A percentile compares a stretch with the other conserved stretches of the same genome.
Conservation (phyloP, 2,888 invertebrate genomes). For the Taphrorychus bicolor region DNA sequence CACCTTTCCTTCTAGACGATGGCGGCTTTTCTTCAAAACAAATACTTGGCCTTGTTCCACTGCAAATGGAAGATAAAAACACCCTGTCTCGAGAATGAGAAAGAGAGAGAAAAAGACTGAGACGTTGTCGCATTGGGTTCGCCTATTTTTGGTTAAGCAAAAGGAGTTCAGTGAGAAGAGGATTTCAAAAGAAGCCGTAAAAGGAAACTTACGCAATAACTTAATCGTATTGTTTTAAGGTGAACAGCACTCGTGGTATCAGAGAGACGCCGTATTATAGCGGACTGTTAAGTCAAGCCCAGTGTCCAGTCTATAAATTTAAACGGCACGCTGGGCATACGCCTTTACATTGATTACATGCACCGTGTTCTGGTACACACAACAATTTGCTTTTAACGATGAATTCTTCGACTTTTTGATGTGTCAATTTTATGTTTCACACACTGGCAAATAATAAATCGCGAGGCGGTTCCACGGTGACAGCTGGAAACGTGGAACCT, state of each 20-base stretch:
- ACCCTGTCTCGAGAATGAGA: conserved; percentile 12
- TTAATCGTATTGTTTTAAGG: conserved; percentile 20
- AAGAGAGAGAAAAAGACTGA: no score
- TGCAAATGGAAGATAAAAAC: conserved; percentile 52
- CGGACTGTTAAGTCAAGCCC: conserved; percentile 19
- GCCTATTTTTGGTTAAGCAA: conserved; percentile 30
- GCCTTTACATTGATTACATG: conserved; percentile 37
- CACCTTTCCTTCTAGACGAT: conserved; percentile 49
- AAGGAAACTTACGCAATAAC: conserved; percentile 6
- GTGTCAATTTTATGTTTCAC: conserved; percentile 12
- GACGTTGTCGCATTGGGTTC: neutral
- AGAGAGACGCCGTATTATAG: conserved; percentile 25
- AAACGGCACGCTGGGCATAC: conserved; percentile 26
- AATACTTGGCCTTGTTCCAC: conserved; percentile 54
- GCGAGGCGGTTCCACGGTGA: conserved; percentile 28
- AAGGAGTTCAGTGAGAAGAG: no score
- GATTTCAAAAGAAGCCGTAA: neutral
- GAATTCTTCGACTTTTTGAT: neutral
- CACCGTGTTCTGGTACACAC: conserved; percentile 29
- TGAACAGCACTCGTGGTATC: conserved; percentile 16
- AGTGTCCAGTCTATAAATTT: conserved; percentile 37
- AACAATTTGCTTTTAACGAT: conserved; percentile 25
- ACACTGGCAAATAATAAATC: conserved; percentile 26
- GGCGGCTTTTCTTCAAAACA: conserved; percentile 31
- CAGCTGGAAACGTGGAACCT: conserved; percentile 31